A percentile compares a stretch with the other conserved stretches of the same genome.
phyloP scores from a whole-genome alignment of 64 coral and sea anemone species.

The Platygyra sinensis region DNA sequence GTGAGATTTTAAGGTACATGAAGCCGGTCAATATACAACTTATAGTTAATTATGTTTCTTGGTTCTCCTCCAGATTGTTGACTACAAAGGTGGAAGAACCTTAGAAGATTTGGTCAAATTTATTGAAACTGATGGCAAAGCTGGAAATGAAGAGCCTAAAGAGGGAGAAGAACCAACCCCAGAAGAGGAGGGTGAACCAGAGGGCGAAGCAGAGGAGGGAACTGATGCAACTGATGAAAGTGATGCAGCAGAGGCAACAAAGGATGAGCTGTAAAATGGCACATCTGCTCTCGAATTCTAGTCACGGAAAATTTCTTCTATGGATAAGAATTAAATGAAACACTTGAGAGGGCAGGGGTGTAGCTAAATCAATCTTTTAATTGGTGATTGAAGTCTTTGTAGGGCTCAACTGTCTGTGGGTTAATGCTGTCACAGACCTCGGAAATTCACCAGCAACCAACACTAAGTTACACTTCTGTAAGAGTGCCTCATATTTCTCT shows the following conservation, averaged over 20 bases:
- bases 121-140: constrained; percentile 90
- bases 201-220: constrained; percentile 35
- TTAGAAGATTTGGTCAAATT: constrained; percentile 92
- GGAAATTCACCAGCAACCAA: not conserved
- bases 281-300: not conserved
- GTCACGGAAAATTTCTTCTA: constrained; percentile 10
- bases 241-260: constrained; percentile 24
- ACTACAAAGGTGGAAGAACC: constrained; percentile 96
- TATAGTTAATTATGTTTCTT: not conserved
- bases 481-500: not conserved
- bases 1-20: no score
- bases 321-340: not conserved
- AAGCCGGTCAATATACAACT: no score
- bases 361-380: not conserved
- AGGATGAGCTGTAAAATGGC: constrained; percentile 85
- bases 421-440: not conserved
- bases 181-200: constrained; percentile 34
- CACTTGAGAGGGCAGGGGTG: constrained; percentile 1
- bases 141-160: constrained; percentile 66
- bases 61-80: constrained; percentile 64
- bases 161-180: constrained; percentile 41
- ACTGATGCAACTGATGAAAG: constrained; percentile 7
- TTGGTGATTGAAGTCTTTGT: not conserved
- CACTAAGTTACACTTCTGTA: not conserved
- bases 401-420: not conserved